Conservation (phyloP, 1,140 invertebrate species). For the Eupristina koningsbergeri region DNA sequence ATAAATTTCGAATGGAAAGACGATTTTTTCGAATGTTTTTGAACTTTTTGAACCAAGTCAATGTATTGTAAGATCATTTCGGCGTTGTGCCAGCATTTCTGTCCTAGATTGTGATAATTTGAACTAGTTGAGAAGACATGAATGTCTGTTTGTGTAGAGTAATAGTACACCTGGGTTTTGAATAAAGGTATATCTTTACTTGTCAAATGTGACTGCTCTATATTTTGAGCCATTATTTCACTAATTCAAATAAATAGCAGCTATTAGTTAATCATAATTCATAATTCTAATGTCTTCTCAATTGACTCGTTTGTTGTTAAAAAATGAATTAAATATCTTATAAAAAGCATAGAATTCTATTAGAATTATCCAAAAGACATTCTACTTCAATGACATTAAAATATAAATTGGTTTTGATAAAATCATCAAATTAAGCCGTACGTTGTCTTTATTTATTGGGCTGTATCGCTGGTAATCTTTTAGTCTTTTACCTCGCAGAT, state of each 20-base stretch:
- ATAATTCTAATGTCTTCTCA: no score
- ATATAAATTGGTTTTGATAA: not conserved
- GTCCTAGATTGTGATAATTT: slow-evolving; percentile 1
- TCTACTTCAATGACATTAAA: not conserved
- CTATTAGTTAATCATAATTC: not conserved
- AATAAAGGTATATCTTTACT: not conserved
- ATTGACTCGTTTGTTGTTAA: no score
- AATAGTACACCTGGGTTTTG: not conserved
- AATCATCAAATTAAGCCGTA: not conserved
- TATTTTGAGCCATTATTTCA: no score
- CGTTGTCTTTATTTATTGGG: not conserved
- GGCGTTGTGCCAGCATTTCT: not conserved
- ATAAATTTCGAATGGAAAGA: not conserved
- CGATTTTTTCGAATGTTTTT: not conserved
- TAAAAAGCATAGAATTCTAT: no score
- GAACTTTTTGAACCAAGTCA: not conserved
- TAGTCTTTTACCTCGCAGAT: not conserved
- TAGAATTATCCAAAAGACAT: not conserved
- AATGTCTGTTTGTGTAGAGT: not conserved
- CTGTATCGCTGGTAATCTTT: not conserved
- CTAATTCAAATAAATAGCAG: no score
- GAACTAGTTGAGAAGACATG: not conserved
- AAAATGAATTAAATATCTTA: no score
- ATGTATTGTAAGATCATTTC: not conserved
- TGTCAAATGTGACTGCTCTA: not conserved